Evolutionary conservation across 2,888 invertebrate species (phyloP), one percentile per base, ranked within the genome.

Genomic region (Caenorhabditis sp.): DNA sequence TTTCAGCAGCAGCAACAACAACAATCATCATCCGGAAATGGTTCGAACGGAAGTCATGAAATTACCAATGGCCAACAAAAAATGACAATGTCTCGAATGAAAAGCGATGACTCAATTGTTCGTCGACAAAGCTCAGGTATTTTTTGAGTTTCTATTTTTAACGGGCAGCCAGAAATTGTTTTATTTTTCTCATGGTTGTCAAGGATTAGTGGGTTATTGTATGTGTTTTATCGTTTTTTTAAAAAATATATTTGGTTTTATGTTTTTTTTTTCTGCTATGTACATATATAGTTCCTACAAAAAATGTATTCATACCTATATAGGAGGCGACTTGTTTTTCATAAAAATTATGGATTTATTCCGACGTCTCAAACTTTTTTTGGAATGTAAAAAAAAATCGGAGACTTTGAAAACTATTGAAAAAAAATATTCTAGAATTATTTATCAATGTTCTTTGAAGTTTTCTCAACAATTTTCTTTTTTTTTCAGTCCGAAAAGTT

Each of bases 31-130:
- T 53, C 59, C 59, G 50, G 70, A 70, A 23, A 26, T 66, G 14
- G 53, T 17, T 24, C n/a, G n/a, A n/a, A 51, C 51, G 51, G 53
- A 62, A 54, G 27, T 54, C n/a, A 19, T 8, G 50, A 51, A 31
- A 53, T 24, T 31, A 17, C 2, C 50, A 23, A 19, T 12, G 6
- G 43, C 60, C n/a, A 0, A 21, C 36, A 60, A 24, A 24, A 17
- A 27, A 26, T 55, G 66, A 66, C 63, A 60, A 73, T 73, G 61
- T 60, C 59, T 12, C 36, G 78, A 24, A 72, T 72, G 76, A 75
- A 76, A 66, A 72, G 72, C 55, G 78, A 78, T 54, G 78, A 78
- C 31, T 68, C 69, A 10, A 69, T 78, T 17, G 66, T 75, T 17
- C 26, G 71, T 31, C 57, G 78, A 64, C 75, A 69, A 49, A 59